Conservation (phyloP, 1,140 invertebrate species). For the Danaus plexippus region DNA sequence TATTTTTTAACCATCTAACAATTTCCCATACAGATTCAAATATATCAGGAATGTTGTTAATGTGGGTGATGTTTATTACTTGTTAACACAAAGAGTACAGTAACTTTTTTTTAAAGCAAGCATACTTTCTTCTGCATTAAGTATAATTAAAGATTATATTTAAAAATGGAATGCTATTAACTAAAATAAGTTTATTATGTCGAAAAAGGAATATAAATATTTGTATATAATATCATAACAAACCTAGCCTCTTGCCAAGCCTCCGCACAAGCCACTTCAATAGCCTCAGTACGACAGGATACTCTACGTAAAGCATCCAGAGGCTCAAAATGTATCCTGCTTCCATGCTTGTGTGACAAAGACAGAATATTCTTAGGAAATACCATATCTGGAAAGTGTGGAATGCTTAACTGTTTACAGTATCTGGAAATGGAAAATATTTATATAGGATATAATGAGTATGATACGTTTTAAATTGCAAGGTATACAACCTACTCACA, state of each 20-base stretch:
- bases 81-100: too few species aligned
- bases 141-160: too few species aligned
- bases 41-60: too few species aligned
- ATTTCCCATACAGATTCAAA: too few species aligned
- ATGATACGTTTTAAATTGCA: not conserved
- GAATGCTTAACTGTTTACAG: conserved; percentile 82
- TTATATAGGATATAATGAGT: not conserved
- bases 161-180: too few species aligned
- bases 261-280: conserved; percentile 90
- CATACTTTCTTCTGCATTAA: too few species aligned
- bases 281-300: conserved; percentile 82
- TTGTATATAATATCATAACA: not conserved
- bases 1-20: too few species aligned
- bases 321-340: conserved; percentile 87
- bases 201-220: conserved; percentile 4
- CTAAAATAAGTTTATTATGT: too few species aligned
- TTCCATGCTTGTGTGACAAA: conserved; percentile 79
- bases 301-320: conserved; percentile 91
- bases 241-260: conserved; percentile 90
- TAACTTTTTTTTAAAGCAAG: too few species aligned
- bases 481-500: conserved; percentile 40
- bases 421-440: conserved; percentile 75
- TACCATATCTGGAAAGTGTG: conserved; percentile 97
- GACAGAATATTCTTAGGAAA: conserved; percentile 91
- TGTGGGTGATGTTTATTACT: too few species aligned